A percentile compares a stretch with the other conserved stretches of the same genome.
These are phyloP conservation scores for Plutella xylostella DNA, from an alignment of 2,888 invertebrate genomes.

Conservation along the genomic window DNA sequence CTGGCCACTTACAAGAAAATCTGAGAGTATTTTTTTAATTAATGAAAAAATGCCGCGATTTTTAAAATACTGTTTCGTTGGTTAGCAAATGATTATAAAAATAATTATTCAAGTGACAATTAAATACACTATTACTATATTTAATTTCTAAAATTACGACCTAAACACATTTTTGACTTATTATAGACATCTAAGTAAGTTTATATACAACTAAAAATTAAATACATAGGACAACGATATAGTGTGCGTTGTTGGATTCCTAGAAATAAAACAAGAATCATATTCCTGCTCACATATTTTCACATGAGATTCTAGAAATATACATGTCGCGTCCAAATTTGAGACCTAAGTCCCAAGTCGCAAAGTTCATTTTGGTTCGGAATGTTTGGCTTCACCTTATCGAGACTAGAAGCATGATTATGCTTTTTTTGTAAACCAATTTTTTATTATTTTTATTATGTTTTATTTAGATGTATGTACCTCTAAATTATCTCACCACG, in stretches of 20 bases:
- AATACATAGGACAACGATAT: conserved; percentile 26
- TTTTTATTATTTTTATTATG: too few species aligned
- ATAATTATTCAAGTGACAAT: conserved; percentile 27
- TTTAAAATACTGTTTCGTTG: conserved; percentile 58
- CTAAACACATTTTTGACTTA: conserved; percentile 31
- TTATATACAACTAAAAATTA: conserved; percentile 51
- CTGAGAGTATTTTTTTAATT: conserved; percentile 8
- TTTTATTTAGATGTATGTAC: too few species aligned
- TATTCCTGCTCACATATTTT: conserved; percentile 7
- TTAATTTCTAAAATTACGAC: conserved; percentile 49
- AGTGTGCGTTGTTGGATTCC: conserved; percentile 23
- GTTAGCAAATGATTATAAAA: conserved; percentile 29
- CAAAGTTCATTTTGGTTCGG: conserved; percentile 19
- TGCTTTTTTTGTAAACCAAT: background rate
- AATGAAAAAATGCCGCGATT: conserved; percentile 5
- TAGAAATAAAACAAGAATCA: conserved; percentile 9
- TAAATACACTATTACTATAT: conserved; percentile 38
- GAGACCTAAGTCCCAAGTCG: conserved; percentile 8
- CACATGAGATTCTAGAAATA: conserved; percentile 11
- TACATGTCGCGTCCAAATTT: conserved; percentile 11
- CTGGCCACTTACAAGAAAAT: conserved; percentile 39
- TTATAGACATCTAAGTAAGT: conserved; percentile 23
- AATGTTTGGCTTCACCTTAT: conserved; percentile 18
- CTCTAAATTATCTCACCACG: too few species aligned
- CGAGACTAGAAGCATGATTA: background rate